A percentile compares a stretch with the other conserved stretches of the same genome.
Evolutionary conservation across 2,888 invertebrate genomes (phyloP).

Genomic region (Hedya salicella): DNA sequence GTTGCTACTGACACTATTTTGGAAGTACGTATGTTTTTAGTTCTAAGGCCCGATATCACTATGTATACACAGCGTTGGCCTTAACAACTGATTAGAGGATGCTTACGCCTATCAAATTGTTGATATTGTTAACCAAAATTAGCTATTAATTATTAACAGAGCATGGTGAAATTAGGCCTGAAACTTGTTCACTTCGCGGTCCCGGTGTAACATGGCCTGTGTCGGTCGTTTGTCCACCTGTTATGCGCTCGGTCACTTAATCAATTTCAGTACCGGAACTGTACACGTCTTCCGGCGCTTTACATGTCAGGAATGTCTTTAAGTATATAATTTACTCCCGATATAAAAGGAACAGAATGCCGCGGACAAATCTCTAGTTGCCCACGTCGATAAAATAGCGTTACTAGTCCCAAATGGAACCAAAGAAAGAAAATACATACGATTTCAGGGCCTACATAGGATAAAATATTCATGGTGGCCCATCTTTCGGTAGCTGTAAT

Average conservation of each 20-base stretch:
- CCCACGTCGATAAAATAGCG: conserved; percentile 10
- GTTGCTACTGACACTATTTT: too few relatives aligned
- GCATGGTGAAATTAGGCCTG: too few relatives aligned
- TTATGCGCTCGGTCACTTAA: conserved; percentile 24
- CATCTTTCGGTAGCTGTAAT: conserved; percentile 19
- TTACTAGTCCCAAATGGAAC: conserved; percentile 25
- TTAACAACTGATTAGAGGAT: too few relatives aligned
- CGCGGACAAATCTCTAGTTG: background rate
- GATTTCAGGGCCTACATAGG: conserved; percentile 10
- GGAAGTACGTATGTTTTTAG: too few relatives aligned
- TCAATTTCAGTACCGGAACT: conserved; percentile 26
- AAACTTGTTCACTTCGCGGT: too few relatives aligned
- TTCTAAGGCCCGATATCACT: too few relatives aligned
- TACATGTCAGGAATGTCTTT: conserved; percentile 10
- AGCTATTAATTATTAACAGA: too few relatives aligned
- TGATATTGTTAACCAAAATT: too few relatives aligned
- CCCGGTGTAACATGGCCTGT: too few relatives aligned
- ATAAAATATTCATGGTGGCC: conserved; percentile 27
- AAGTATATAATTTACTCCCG: conserved; percentile 6
- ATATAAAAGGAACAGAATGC: conserved; percentile 1
- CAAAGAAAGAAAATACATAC: conserved; percentile 10
- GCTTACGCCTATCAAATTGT: too few relatives aligned
- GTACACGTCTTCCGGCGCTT: conserved; percentile 17
- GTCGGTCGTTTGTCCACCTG: conserved; percentile 28
- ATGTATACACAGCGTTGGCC: too few relatives aligned